phyloP scores from a whole-genome alignment of 92 coral and sea anemone species.

The Nematostella vectensis region DNA sequence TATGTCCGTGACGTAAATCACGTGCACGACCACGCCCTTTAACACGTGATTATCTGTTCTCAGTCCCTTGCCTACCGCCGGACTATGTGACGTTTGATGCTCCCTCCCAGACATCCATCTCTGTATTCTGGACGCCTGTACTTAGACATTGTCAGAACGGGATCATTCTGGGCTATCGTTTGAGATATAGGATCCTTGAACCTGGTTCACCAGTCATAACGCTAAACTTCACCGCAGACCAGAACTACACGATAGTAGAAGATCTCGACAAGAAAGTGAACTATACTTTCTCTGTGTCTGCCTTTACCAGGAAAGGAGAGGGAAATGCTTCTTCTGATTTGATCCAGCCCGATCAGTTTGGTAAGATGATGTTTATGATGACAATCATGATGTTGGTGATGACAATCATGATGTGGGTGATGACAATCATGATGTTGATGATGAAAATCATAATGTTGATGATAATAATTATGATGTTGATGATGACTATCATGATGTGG shows the following conservation, averaged over 20 bases:
- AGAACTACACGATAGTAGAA: conserved; percentile 19
- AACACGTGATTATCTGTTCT: no score
- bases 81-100: conserved; percentile 42
- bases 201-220: conserved; percentile 6
- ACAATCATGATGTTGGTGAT: no score
- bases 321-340: conserved; percentile 54
- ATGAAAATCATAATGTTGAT: no score
- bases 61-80: conserved; percentile 68
- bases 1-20: no score
- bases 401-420: no score
- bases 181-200: conserved; percentile 24
- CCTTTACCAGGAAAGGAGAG: conserved; percentile 67
- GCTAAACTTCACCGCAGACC: conserved; percentile 31
- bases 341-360: conserved; percentile 42
- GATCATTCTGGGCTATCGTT: conserved; percentile 55
- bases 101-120: conserved; percentile 21
- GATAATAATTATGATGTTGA: no score
- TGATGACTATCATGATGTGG: no score
- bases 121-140: conserved; percentile 41
- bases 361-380: no score
- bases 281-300: conserved; percentile 48
- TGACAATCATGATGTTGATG: no score
- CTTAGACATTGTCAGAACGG: conserved; percentile 54
- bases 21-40: no score
- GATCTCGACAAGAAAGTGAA: conserved; percentile 42